Conservation (phyloP, 2,888 invertebrate genomes). For the Rosalia funebris region DNA sequence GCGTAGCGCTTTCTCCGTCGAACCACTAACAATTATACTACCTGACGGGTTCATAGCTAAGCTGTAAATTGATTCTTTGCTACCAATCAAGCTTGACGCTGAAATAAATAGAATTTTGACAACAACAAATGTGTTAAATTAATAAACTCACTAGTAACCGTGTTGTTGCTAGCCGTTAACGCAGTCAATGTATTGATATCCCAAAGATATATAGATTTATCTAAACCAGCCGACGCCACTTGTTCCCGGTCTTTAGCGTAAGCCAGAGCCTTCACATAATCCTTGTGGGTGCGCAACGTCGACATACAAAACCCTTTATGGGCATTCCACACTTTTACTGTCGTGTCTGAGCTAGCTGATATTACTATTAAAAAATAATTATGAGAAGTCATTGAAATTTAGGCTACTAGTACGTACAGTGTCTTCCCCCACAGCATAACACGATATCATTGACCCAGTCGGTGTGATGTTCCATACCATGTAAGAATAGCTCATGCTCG, state of each 20-base stretch:
- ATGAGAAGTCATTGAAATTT: not conserved
- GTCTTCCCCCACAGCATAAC: constrained; percentile 95
- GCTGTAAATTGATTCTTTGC: constrained; percentile 98
- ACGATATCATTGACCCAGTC: constrained; percentile 99
- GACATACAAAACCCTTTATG: constrained; percentile 99
- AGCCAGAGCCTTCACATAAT: constrained; percentile 97
- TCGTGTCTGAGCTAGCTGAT: constrained; percentile 98
- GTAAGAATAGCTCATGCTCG: constrained; percentile 86
- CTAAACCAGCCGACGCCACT: constrained; percentile 96
- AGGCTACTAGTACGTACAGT: constrained; percentile 70
- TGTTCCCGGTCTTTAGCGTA: constrained; percentile 97
- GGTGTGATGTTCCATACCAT: constrained; percentile 99
- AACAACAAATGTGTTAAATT: constrained; percentile 31
- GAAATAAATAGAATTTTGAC: constrained; percentile 20
- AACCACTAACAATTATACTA: constrained; percentile 95
- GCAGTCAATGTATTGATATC: constrained; percentile 98
- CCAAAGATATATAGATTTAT: constrained; percentile 97
- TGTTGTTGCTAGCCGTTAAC: constrained; percentile 97
- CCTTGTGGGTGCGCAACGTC: constrained; percentile 96
- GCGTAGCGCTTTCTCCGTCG: constrained; percentile 92
- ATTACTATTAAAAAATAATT: constrained; percentile 77
- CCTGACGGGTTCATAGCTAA: constrained; percentile 98
- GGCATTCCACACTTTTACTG: constrained; percentile 99
- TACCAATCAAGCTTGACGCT: constrained; percentile 95
- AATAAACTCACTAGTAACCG: constrained; percentile 95